Percentiles rank a stretch among this genome's conserved stretches.
phyloP scores from a whole-genome alignment of 2,888 invertebrate genomes.

The Elegia similella region DNA sequence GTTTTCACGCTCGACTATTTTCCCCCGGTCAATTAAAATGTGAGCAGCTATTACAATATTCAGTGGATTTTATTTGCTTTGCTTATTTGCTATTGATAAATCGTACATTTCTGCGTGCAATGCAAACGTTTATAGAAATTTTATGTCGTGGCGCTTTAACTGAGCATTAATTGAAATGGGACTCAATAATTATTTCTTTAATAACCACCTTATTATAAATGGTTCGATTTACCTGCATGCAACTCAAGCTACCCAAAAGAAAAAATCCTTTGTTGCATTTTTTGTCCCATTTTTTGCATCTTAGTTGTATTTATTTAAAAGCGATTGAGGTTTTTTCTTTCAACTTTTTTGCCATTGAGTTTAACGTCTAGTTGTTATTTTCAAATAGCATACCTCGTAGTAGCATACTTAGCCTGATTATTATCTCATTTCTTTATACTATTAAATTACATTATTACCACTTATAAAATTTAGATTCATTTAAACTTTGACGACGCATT shows the following conservation, averaged over 20 bases:
- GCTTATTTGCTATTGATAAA: conserved; percentile 15
- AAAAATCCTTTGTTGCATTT: conserved; percentile 42
- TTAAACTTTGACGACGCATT: too few relatives aligned
- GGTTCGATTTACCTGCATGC: conserved; percentile 30
- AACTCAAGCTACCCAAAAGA: conserved; percentile 27
- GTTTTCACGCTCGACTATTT: conserved; percentile 60
- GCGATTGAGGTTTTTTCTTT: conserved; percentile 22
- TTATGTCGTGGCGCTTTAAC: not conserved
- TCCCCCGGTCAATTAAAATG: conserved; percentile 53
- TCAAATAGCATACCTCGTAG: conserved; percentile 40
- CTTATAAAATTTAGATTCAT: too few relatives aligned
- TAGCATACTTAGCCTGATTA: conserved; percentile 32
- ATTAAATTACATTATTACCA: too few relatives aligned
- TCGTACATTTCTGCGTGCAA: not conserved
- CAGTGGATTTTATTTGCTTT: conserved; percentile 27
- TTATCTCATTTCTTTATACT: conserved; percentile 27
- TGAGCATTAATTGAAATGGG: not conserved
- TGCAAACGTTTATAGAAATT: not conserved
- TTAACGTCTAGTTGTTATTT: conserved; percentile 46
- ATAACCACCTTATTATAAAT: not conserved
- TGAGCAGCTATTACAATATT: conserved; percentile 31
- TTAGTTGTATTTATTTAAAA: conserved; percentile 8
- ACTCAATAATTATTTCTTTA: not conserved
- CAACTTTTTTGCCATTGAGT: conserved; percentile 29
- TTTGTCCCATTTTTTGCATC: conserved; percentile 43